Base-by-base conservation (phyloP, 1,140 invertebrate species). In the Caenorhabditis briggsae region DNA sequence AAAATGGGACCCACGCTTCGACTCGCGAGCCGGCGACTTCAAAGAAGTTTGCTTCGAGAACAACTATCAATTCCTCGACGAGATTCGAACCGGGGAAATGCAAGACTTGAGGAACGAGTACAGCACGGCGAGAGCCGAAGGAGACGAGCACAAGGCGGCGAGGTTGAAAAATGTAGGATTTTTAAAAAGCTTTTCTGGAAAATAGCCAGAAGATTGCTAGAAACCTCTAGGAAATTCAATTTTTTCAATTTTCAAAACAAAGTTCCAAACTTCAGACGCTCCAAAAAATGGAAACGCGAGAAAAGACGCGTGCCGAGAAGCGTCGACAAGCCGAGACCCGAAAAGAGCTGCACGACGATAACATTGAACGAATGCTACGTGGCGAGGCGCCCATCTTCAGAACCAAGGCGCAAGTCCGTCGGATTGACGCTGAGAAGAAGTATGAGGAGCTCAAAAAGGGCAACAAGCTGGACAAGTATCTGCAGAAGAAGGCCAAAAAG, bases 1-100 rank as follows among this genome's bases (percentile, higher is more conserved):
- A 64, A 64, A 64, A 25, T 53, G 78, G 59, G 86, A 87, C 83
- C 86, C 86, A 18, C 86, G 86, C 12, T 87, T 87, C 82, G 86
- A 87, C n/a, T n/a, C 83, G 7, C 56, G 82, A 11, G 78, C 78
- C n/a, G 86, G 86, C 12, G 56, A 53, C 20, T 83, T 87, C 55
- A 83, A 87, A 20, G 86, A 87, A n/a, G 55, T 61, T 7, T 82
- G 78, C 48, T 87, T 82, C 61, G 86, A 87, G 23, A 56, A 64
- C 46, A 87, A 87, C 48, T 87, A 87, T 58, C 55, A 65, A 58
- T 87, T 87, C 55, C 55, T 87, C 2, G 59, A 87, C 25, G 86
- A 87, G 18, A 48, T 87, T 6, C 83, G 64, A n/a, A 20, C 18
- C 20, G 48, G 43, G 2, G 86, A 87, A 70, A 65, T 61, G 82